These are phyloP conservation scores for Menura novaehollandiae DNA, from an alignment of 2,113 vertebrate genomes.

Conservation along the genomic window DNA sequence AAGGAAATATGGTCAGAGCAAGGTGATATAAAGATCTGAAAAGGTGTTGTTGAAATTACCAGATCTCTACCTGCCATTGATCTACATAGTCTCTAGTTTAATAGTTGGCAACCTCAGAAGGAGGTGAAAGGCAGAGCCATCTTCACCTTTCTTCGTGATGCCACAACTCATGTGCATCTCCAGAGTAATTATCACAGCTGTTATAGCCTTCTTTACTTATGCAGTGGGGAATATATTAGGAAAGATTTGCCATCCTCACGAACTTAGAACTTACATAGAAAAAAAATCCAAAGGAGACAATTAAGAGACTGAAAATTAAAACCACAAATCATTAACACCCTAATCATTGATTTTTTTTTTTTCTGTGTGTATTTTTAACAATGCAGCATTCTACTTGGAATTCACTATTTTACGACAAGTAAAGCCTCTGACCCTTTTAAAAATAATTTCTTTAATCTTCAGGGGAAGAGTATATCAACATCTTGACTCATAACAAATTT, in stretches of 20 bases:
- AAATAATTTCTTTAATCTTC: constrained; percentile 25
- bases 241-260: background rate
- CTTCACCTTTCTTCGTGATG: background rate
- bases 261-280: background rate
- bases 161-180: background rate
- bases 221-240: background rate
- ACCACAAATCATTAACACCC: background rate
- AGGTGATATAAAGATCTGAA: background rate
- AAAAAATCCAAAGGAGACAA: background rate
- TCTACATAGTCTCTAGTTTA: background rate
- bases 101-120: background rate
- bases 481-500: constrained; percentile 12
- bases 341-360: background rate
- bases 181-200: background rate
- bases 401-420: background rate
- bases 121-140: background rate
- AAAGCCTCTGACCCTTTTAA: background rate
- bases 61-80: background rate
- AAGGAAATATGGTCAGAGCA: background rate
- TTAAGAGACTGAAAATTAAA: background rate
- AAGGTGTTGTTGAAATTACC: background rate
- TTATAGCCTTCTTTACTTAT: background rate
- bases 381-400: background rate
- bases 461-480: background rate
- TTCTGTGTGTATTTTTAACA: background rate